phyloP scores from a whole-genome alignment of 2,113 vertebrate species.

The Labeo catla region DNA sequence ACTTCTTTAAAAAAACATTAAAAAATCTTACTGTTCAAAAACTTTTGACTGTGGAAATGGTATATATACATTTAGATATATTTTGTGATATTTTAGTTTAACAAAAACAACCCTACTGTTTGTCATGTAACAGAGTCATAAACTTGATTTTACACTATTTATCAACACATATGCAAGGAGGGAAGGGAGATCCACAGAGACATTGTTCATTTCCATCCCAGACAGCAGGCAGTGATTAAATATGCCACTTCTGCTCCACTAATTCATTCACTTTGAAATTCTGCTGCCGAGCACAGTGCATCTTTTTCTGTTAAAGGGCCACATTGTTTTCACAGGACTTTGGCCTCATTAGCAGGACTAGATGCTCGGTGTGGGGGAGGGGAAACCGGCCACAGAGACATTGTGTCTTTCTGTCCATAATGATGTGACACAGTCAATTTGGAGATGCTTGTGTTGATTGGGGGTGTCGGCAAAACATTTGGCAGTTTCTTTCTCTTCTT shows the following conservation, averaged over 20 bases:
- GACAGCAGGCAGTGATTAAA: slow-evolving; percentile 88
- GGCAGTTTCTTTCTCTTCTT: not conserved
- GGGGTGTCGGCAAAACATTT: not conserved
- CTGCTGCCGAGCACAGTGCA: slow-evolving; percentile 82
- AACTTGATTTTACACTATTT: slow-evolving; percentile 67
- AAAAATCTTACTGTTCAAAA: too few species aligned
- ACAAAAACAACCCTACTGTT: not conserved
- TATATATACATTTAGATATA: too few species aligned
- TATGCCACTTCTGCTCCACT: slow-evolving; percentile 88
- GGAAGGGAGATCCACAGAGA: slow-evolving; percentile 79
- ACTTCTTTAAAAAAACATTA: too few species aligned
- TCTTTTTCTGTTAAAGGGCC: slow-evolving; percentile 82
- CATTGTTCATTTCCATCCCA: slow-evolving; percentile 85
- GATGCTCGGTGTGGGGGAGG: slow-evolving; percentile 68
- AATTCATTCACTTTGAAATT: slow-evolving; percentile 87
- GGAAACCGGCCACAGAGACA: slow-evolving; percentile 70
- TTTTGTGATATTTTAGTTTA: too few species aligned
- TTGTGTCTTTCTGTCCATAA: slow-evolving; percentile 70
- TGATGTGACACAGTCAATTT: slow-evolving; percentile 52
- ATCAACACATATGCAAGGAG: slow-evolving; percentile 59
- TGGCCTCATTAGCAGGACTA: slow-evolving; percentile 77
- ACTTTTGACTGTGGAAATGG: too few species aligned
- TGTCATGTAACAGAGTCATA: slow-evolving; percentile 65
- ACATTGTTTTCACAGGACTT: slow-evolving; percentile 79
- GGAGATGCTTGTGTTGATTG: slow-evolving; percentile 28